Evolutionary conservation across 2,888 invertebrate species (phyloP), one percentile per base, ranked within the genome.

Genomic region (Seira sanloemensis): DNA sequence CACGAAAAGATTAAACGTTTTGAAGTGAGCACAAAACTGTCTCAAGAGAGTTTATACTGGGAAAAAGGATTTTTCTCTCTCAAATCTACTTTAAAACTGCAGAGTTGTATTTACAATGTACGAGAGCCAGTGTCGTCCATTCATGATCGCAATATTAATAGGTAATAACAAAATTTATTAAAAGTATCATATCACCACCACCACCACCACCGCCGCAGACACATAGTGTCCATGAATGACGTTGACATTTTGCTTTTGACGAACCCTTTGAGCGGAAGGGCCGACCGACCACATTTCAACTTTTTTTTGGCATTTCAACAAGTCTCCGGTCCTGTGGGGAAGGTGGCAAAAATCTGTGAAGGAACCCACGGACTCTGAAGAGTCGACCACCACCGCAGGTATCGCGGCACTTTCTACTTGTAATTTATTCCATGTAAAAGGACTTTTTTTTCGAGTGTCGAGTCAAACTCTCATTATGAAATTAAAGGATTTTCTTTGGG

Each of bases 401-500:
- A 62, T 62, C 23, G 12, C n/a, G 23, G 62, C 62, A 62, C 62
- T 62, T 62, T 62, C 62, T 62, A 62, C 62, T n/a, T 16, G 50
- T 50, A 37, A 37, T 37, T 37, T 37, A 37, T 37, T 37, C 37
- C 37, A 37, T 37, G 37, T 37, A 37, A 37, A 37, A 37, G 7
- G 5, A 37, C n/a, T n/a, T n/a, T 50, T 37, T 37, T 50, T 12
- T 50, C 50, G 50, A 12, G 12, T 50, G 37, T 37, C 12, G 50
- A 62, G 62, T 62, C 62, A 62, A 58, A 19, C 23, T 62, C 62
- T 62, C 62, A 62, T 62, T 62, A 62, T 62, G 62, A 62, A 62
- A 62, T 62, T 62, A 62, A 62, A 62, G 62, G 62, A 62, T 62
- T 62, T 62, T n/a, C n/a, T n/a, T n/a, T n/a, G n/a, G n/a, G n/a